Base-by-base conservation (phyloP, 2,113 vertebrate genomes). In the Myiopsitta monachus region DNA sequence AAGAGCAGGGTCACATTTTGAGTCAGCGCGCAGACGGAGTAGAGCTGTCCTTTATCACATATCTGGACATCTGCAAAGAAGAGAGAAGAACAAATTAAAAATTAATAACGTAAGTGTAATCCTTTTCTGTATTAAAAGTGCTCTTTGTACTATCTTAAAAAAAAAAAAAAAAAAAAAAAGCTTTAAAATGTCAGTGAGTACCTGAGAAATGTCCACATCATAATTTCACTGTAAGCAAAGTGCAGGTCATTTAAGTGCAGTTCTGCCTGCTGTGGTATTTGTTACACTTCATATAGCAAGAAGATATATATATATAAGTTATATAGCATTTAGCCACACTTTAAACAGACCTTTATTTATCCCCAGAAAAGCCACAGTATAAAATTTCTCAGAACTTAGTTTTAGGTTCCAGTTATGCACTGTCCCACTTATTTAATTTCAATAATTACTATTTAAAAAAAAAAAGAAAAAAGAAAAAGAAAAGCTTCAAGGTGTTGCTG, bases 11-110 rank as follows among this genome's bases (percentile, higher is more conserved):
- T 98, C 98, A 31, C 98, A 98, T 76, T 98, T 99, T 91, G 98
- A 99, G 93, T 98, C 99, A 2, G 98, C 99, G 1, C 97, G 98
- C 73, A 98, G 99, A 96, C 97, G 99, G 67, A 99, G 99, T 89
- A 98, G 99, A 92, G 98, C 99, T 1, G 98, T 99, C 61, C 98
- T 99, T 88, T 99, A 99, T 98, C 99, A 99, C 96, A 99, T 99
- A 96, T 99, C 99, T 55, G 99, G 99, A 92, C 99, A 99, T 96
- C 98, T 99, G 86, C 99, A 99, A 98, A 99, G 98, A 98, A 98
- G 98, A 97, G 98, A 99, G 95, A 99, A 98, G 97, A 99, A 98
- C 98, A 99, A 99, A 97, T 97, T 99, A 97, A 99, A 99, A 98
- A 98, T 99, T 97, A 99, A 99, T 97, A 99, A 99, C 96, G 99